These are phyloP conservation scores for Polyergus mexicanus DNA, from an alignment of 1,140 invertebrate genomes.

Conservation along the genomic window DNA sequence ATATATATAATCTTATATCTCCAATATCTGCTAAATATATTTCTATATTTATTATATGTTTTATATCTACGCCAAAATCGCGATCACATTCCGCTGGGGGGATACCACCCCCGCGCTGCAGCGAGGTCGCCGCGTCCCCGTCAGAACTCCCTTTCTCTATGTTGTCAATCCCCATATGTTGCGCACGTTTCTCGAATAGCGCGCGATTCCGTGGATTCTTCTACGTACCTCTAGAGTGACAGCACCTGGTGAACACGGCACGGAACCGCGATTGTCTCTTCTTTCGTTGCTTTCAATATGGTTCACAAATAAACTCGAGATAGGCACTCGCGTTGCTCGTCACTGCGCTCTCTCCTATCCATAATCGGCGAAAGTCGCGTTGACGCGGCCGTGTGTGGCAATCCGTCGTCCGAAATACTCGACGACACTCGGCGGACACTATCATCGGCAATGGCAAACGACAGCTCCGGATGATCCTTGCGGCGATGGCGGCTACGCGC, in stretches of 20 bases:
- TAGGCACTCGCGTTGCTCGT: slow-evolving; percentile 61
- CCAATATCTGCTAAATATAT: background rate
- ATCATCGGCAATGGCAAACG: slow-evolving; percentile 45
- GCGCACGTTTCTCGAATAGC: background rate
- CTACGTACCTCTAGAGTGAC: slow-evolving; percentile 71
- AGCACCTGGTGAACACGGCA: slow-evolving; percentile 42
- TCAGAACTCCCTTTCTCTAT: background rate
- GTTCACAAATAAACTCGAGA: slow-evolving; percentile 60
- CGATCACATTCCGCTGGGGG: background rate
- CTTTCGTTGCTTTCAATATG: slow-evolving; percentile 72
- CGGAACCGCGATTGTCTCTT: background rate
- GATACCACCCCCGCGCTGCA: background rate
- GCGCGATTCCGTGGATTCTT: background rate
- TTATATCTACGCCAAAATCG: background rate
- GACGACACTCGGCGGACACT: slow-evolving; percentile 42
- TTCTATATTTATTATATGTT: background rate
- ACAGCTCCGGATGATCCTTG: background rate
- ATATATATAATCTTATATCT: too few species aligned
- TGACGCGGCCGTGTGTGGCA: background rate
- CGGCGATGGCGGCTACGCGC: background rate
- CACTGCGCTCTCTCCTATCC: slow-evolving; percentile 66
- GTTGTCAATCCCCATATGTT: slow-evolving; percentile 22
- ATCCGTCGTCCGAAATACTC: slow-evolving; percentile 6
- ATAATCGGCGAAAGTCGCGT: slow-evolving; percentile 67
- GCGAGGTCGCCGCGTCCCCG: background rate